Conservation (phyloP, 2,888 invertebrate species). For the Arge pagana region DNA sequence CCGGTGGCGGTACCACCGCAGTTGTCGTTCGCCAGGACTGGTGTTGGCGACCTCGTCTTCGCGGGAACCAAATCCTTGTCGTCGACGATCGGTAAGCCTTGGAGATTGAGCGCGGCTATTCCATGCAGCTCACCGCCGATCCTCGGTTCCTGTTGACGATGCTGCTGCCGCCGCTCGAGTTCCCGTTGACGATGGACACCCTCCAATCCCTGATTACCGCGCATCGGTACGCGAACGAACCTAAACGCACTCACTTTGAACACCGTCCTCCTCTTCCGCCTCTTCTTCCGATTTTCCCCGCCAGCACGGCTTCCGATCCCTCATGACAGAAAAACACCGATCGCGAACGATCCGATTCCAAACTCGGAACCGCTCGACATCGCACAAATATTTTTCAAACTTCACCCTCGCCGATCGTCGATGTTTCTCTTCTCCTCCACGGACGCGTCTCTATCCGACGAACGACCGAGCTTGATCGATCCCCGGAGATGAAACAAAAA, state of each 20-base stretch:
- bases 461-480: too few species aligned
- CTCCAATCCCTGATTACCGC: slow-evolving; percentile 40
- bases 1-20: slow-evolving; percentile 52
- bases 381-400: slow-evolving; percentile 22
- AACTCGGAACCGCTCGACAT: slow-evolving; percentile 13
- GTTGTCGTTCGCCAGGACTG: slow-evolving; percentile 64
- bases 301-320: slow-evolving; percentile 5
- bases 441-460: too few species aligned
- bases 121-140: neutral
- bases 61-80: slow-evolving; percentile 70
- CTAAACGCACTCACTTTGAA: slow-evolving; percentile 6
- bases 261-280: neutral
- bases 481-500: slow-evolving; percentile 27
- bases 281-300: neutral
- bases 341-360: slow-evolving; percentile 8
- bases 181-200: slow-evolving; percentile 33
- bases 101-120: slow-evolving; percentile 3
- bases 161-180: slow-evolving; percentile 31
- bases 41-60: slow-evolving; percentile 74
- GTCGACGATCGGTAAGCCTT: slow-evolving; percentile 60
- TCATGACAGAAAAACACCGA: slow-evolving; percentile 4
- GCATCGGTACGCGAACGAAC: slow-evolving; percentile 38
- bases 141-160: slow-evolving; percentile 28
- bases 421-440: slow-evolving; percentile 23
- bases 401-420: slow-evolving; percentile 28